phyloP scores from a whole-genome alignment of 2,113 vertebrate genomes.

The Amphiprion percula region DNA sequence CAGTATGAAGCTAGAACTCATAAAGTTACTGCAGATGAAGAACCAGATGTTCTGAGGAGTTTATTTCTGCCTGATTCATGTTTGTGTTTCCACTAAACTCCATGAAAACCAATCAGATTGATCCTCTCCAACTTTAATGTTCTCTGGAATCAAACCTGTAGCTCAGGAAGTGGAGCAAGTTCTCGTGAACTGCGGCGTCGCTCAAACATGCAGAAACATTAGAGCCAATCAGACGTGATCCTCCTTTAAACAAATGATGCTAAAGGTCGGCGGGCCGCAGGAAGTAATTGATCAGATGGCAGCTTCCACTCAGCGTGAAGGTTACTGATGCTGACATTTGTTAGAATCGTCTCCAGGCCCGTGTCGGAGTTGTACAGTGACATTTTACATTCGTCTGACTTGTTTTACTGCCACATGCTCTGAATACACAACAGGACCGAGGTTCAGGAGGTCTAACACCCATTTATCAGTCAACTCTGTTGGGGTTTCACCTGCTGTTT shows the following conservation, averaged over 20 bases:
- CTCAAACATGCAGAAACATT: slow-evolving; percentile 50
- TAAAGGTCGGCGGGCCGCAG: slow-evolving; percentile 64
- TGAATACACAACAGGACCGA: slow-evolving; percentile 30
- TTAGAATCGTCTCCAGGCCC: slow-evolving; percentile 69
- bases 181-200: slow-evolving; percentile 5
- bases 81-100: background rate
- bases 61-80: too few species aligned
- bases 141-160: slow-evolving; percentile 13
- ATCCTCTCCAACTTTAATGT: background rate
- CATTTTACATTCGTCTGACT: slow-evolving; percentile 65
- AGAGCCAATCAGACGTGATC: slow-evolving; percentile 59
- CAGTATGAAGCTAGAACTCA: too few species aligned
- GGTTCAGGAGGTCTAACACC: background rate
- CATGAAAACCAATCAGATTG: background rate
- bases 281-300: slow-evolving; percentile 75
- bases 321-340: slow-evolving; percentile 79
- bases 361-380: slow-evolving; percentile 60
- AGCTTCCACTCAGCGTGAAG: slow-evolving; percentile 58
- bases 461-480: background rate
- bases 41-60: too few species aligned
- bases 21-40: too few species aligned
- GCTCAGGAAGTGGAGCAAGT: slow-evolving; percentile 12
- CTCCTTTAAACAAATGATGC: slow-evolving; percentile 67
- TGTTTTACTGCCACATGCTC: slow-evolving; percentile 15
- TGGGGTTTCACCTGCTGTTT: background rate